These are phyloP conservation scores for Formica aserva DNA, from an alignment of 2,888 invertebrate species.

Conservation along the genomic window DNA sequence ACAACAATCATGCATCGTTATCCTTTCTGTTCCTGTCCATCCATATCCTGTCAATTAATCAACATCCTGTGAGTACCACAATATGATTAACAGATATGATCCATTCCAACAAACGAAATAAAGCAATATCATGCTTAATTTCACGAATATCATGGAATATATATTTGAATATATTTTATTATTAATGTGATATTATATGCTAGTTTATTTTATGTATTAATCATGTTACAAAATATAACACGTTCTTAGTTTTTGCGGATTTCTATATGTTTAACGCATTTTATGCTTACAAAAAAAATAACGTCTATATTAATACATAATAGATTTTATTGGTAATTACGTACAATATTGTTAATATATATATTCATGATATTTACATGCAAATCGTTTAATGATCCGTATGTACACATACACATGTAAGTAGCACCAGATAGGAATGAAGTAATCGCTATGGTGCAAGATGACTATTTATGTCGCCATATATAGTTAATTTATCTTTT, in stretches of 20 bases:
- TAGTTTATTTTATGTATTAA: constrained; percentile 79
- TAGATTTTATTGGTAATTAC: constrained; percentile 70
- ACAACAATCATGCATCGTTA: background rate
- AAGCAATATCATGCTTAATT: background rate
- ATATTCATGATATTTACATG: constrained; percentile 79
- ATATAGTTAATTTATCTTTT: constrained; percentile 46
- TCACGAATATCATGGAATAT: constrained; percentile 40
- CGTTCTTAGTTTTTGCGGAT: constrained; percentile 66
- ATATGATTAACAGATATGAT: background rate
- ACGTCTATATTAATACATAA: constrained; percentile 68
- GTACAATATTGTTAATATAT: constrained; percentile 68
- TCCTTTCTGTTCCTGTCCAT: constrained; percentile 4
- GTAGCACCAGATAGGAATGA: constrained; percentile 82
- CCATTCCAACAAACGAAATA: background rate
- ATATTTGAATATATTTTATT: constrained; percentile 52
- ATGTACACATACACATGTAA: constrained; percentile 79
- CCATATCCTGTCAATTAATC: constrained; percentile 2
- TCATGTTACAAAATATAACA: constrained; percentile 82
- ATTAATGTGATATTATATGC: background rate
- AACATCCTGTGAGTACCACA: constrained; percentile 21
- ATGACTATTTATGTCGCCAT: constrained; percentile 57
- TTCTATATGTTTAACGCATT: constrained; percentile 56
- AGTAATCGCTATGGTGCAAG: constrained; percentile 57
- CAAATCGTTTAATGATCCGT: constrained; percentile 71
- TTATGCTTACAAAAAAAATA: constrained; percentile 53